Conservation (phyloP, 2,888 invertebrate genomes). For the Xylota sylvarum region DNA sequence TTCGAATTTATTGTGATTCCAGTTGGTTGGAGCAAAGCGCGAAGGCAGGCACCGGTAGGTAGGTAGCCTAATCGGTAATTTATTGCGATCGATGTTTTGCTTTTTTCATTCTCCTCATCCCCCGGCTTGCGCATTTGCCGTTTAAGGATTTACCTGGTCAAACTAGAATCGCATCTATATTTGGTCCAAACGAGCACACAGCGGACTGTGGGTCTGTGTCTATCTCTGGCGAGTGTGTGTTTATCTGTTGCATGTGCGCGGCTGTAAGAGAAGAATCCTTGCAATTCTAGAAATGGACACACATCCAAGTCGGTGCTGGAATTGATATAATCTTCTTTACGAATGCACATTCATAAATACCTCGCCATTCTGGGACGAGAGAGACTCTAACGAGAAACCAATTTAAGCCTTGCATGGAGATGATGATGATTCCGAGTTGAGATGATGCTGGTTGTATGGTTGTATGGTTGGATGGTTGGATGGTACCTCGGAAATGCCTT, state of each 20-base stretch:
- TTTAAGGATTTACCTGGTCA: conserved; percentile 51
- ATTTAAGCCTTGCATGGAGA: conserved; percentile 77
- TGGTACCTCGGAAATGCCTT: conserved; percentile 76
- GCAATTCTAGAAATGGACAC: conserved; percentile 76
- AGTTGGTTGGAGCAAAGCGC: conserved; percentile 48
- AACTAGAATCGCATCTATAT: conserved; percentile 61
- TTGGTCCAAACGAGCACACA: conserved; percentile 36
- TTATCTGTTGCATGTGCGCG: conserved; percentile 35
- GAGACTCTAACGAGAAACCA: conserved; percentile 72
- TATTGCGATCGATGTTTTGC: conserved; percentile 80
- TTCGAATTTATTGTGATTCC: conserved; percentile 75
- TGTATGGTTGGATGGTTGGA: conserved; percentile 15
- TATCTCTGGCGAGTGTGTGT: conserved; percentile 40
- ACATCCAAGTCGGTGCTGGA: conserved; percentile 46
- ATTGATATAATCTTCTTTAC: conserved; percentile 74
- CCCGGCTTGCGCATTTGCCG: neutral
- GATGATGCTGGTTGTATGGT: conserved; percentile 12
- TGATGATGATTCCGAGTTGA: conserved; percentile 61
- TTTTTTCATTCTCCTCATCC: neutral
- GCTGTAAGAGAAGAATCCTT: conserved; percentile 49
- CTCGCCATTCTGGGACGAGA: conserved; percentile 61
- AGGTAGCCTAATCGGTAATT: conserved; percentile 83
- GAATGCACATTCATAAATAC: conserved; percentile 75
- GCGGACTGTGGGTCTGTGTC: conserved; percentile 15
- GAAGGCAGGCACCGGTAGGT: conserved; percentile 56